Conservation (phyloP, 2,888 invertebrate species). For the Antheraea yamamai region DNA sequence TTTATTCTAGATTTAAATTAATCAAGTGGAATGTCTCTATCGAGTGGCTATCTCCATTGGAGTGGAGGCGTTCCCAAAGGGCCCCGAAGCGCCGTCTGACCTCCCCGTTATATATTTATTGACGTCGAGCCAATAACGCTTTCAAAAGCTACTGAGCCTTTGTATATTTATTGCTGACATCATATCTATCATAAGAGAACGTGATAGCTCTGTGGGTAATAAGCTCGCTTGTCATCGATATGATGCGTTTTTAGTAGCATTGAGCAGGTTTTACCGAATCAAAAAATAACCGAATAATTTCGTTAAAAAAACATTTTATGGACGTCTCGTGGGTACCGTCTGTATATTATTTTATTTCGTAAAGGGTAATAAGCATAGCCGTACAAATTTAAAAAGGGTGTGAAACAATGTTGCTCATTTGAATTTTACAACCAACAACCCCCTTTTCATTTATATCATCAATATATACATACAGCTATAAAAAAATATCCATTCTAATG, state of each 20-base stretch:
- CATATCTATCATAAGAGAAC: slow-evolving; percentile 24
- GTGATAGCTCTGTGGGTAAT: not conserved
- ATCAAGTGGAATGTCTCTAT: slow-evolving; percentile 55
- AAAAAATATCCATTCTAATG: not conserved
- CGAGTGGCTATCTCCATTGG: slow-evolving; percentile 39
- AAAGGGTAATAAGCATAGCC: not conserved
- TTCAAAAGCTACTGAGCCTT: slow-evolving; percentile 31
- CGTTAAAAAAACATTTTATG: not conserved
- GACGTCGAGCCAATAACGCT: slow-evolving; percentile 42
- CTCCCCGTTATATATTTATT: slow-evolving; percentile 50
- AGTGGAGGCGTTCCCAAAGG: slow-evolving; percentile 40
- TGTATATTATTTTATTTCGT: not conserved
- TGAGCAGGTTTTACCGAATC: too few relatives aligned
- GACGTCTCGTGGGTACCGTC: not conserved
- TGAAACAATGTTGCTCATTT: not conserved
- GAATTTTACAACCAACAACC: not conserved
- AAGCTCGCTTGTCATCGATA: not conserved
- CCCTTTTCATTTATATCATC: not conserved
- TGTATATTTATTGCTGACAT: slow-evolving; percentile 25
- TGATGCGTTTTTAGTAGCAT: not conserved
- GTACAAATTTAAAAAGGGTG: not conserved
- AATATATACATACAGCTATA: not conserved
- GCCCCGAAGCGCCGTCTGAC: slow-evolving; percentile 40
- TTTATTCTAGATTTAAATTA: slow-evolving; percentile 46
- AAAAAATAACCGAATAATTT: not conserved